Evolutionary conservation across 2,888 invertebrate genomes (phyloP), one percentile per base, ranked within the genome.

Genomic region (Didymodactylos carnosus): DNA sequence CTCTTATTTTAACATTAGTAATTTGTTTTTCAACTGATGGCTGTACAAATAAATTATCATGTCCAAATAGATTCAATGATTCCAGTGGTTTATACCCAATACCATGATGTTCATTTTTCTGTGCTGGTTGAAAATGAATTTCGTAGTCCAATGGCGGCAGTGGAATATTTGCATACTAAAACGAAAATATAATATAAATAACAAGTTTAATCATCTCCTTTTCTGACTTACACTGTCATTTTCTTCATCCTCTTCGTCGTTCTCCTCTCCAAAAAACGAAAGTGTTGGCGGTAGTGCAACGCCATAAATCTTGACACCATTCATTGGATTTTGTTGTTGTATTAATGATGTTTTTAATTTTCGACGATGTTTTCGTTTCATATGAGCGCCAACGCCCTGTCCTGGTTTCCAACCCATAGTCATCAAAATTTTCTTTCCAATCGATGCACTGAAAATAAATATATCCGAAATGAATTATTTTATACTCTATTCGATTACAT

Each of bases 341-440:
- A 51, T 72, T 49, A 71, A 39, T 40, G 62, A 70, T 10, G 19
- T 51, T 46, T 72, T 72, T 62, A 74, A 43, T 43, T 71, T 75
- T 40, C 49, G 29, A 39, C 43, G 27, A 16, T 72, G 49, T 43
- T 75, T 75, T 62, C 76, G 78, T 46, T 77, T 78, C 19, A 87
- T 78, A 70, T 87, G 84, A 1, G 88, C 87, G 0, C 91, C 91
- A 1, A 90, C 85, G 1, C 93, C 93, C 82, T 92, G 91, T 0
- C 93, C 92, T 5, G 89, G 89, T 78, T 89, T 88, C 91, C 95
- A 94, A 1, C 95, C 95, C 71, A 72, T 74, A 62, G 25, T 70
- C 43, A 43, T 49, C 0, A 69, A 39, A 14, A 35, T 39, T 27
- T 53, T 35, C 40, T n/a, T n/a, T n/a, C n/a, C n/a, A n/a, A n/a